A percentile compares a stretch with the other conserved stretches of the same genome.
phyloP scores from a whole-genome alignment of 2,797 vertebrate species.

The Epinephelus coioides region DNA sequence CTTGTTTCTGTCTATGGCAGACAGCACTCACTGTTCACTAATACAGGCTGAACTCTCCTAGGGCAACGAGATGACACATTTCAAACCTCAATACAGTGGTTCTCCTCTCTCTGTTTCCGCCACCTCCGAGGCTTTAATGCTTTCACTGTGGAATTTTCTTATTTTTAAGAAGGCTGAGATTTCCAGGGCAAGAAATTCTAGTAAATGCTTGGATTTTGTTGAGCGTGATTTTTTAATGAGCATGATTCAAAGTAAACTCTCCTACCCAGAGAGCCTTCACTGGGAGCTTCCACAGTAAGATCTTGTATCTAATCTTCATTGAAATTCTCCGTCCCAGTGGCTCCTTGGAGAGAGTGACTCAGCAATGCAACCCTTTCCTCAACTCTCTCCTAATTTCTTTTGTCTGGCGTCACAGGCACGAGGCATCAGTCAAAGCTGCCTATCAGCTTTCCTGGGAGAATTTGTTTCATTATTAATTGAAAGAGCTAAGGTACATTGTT shows the following conservation, averaged over 20 bases:
- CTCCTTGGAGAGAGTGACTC: slow-evolving; percentile 55
- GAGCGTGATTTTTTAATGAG: slow-evolving; percentile 61
- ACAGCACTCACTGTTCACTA: slow-evolving; percentile 65
- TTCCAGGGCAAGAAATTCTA: slow-evolving; percentile 31
- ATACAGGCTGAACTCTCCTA: slow-evolving; percentile 69
- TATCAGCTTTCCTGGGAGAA: background rate
- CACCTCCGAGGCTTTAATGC: slow-evolving; percentile 53
- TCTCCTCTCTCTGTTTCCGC: slow-evolving; percentile 52
- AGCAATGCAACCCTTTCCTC: slow-evolving; percentile 54
- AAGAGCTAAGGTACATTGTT: background rate
- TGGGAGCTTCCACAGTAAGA: slow-evolving; percentile 54
- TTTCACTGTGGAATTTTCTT: slow-evolving; percentile 41
- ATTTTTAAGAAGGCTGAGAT: slow-evolving; percentile 48
- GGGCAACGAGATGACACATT: slow-evolving; percentile 66
- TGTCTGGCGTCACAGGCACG: slow-evolving; percentile 6
- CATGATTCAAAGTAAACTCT: slow-evolving; percentile 61
- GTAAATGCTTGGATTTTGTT: slow-evolving; percentile 36
- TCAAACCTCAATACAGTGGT: slow-evolving; percentile 56
- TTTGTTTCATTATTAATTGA: slow-evolving; percentile 20
- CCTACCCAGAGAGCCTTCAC: slow-evolving; percentile 39
- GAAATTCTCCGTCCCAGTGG: slow-evolving; percentile 53
- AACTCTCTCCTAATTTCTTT: slow-evolving; percentile 42
- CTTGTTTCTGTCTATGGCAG: slow-evolving; percentile 64
- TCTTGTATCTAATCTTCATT: slow-evolving; percentile 51
- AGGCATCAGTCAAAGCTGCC: slow-evolving; percentile 16